phyloP scores from a whole-genome alignment of 2,113 vertebrate species.

The Nanorana parkeri region DNA sequence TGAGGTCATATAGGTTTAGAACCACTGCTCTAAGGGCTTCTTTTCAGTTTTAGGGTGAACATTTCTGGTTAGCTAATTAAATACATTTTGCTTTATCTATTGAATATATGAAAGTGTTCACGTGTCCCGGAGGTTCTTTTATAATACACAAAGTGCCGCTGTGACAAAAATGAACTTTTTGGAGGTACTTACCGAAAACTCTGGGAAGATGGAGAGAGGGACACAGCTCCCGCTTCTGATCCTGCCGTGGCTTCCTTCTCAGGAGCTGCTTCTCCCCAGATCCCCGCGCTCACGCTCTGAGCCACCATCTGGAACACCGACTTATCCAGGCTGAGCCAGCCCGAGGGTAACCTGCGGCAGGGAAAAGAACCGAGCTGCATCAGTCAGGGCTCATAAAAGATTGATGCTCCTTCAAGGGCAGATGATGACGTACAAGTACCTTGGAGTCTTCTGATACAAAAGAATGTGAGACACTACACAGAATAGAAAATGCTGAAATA shows the following conservation, averaged over 20 bases:
- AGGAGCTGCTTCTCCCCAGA: constrained; percentile 73
- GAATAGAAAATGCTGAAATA: too few species aligned
- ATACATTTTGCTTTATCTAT: too few species aligned
- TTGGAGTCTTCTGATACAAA: neutral
- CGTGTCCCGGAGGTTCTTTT: too few species aligned
- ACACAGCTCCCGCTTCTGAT: constrained; percentile 54
- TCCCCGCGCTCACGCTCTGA: constrained; percentile 80
- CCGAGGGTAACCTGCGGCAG: constrained; percentile 82
- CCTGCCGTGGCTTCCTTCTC: constrained; percentile 35
- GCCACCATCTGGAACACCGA: constrained; percentile 87
- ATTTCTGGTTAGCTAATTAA: too few species aligned
- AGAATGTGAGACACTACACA: neutral
- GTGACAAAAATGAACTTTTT: too few species aligned
- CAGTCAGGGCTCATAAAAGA: constrained; percentile 20
- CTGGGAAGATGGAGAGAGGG: neutral
- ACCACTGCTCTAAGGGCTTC: too few species aligned
- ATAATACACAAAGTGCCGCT: too few species aligned
- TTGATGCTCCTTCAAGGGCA: neutral
- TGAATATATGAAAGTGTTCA: too few species aligned
- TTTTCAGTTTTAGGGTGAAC: too few species aligned
- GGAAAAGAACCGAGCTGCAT: neutral
- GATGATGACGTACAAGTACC: neutral
- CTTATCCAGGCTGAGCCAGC: constrained; percentile 90
- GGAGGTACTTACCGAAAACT: constrained; percentile 36
- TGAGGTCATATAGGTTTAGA: too few species aligned